Base-by-base conservation (phyloP, 1,140 invertebrate species). In the Bombus balteatus region DNA sequence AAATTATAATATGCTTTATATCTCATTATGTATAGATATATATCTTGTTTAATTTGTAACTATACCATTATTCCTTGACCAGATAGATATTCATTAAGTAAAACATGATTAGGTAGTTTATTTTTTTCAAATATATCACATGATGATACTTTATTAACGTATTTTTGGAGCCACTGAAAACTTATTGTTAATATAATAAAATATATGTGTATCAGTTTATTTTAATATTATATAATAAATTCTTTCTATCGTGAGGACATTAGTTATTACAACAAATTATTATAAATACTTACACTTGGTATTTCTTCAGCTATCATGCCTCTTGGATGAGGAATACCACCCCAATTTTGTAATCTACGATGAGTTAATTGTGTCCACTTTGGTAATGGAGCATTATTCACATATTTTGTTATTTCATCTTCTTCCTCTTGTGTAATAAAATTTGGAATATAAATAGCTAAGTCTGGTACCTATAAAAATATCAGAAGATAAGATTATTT, bases 351-450 rank as follows among this genome's bases (percentile, higher is more conserved):
- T 22, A 99, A 95, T 89, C 98, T 96, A 87, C 99, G 96, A 94
- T 99, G 97, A 37, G 97, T 97, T 47, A 99, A 95, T 93, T 98
- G 97, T 9, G 98, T 99, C 99, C 99, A 99, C 95, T 99, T 99
- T 59, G 99, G 98, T 94, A 98, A 98, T 13, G 99, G 99, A 39
- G 97, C 97, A 73, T 95, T 95, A 92, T 98, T 97, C 25, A 99
- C 97, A 86, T 96, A 96, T 72, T 96, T 96, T 59, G 98, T 92
- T 83, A 99, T 96, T 43, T 95, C 92, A 66, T 95, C 93, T 94
- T 99, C 99, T 94, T 99, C 98, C 84, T 96, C 96, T 89, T 96
- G 94, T 10, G 96, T 97, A 85, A 99, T 98, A 93, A 99, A 99
- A 92, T 99, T 97, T 25, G 98, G 98, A 95, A 99, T 97, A 94